A percentile compares a stretch with the other conserved stretches of the same genome.
phyloP scores from a whole-genome alignment of 2,797 vertebrate species.

The Hydrophis major region DNA sequence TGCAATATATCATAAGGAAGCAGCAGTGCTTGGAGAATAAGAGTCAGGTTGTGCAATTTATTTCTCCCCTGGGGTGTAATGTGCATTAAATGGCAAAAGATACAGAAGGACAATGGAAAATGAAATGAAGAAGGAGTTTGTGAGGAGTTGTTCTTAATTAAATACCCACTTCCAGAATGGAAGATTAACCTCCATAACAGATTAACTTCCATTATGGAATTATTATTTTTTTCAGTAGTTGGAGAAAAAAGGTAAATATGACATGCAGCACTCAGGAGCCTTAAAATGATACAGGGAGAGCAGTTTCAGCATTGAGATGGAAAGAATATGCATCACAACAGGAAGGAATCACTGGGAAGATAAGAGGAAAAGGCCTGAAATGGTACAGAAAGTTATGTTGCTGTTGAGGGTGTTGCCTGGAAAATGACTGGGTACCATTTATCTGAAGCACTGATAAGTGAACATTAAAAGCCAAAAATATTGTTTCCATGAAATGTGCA shows the following conservation, averaged over 20 bases:
- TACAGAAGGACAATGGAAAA: conserved; percentile 19
- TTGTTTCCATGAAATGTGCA: neutral
- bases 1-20: neutral
- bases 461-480: neutral
- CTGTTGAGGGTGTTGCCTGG: neutral
- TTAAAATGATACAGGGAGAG: neutral
- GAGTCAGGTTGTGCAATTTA: conserved; percentile 19
- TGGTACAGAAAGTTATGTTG: neutral
- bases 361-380: neutral
- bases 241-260: neutral
- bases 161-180: conserved; percentile 32
- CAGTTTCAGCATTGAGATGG: neutral
- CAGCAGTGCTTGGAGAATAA: conserved; percentile 5
- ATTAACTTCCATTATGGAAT: conserved; percentile 16
- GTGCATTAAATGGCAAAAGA: conserved; percentile 26
- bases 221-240: neutral
- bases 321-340: neutral
- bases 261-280: neutral
- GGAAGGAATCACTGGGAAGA: neutral
- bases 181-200: conserved; percentile 18
- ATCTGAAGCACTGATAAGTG: neutral
- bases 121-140: neutral
- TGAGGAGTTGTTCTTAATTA: conserved; percentile 31
- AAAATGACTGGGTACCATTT: neutral
- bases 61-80: conserved; percentile 20